A percentile compares a stretch with the other conserved stretches of the same genome.
phyloP scores from a whole-genome alignment of 2,113 vertebrate species.

The Apodemus speciosus region DNA sequence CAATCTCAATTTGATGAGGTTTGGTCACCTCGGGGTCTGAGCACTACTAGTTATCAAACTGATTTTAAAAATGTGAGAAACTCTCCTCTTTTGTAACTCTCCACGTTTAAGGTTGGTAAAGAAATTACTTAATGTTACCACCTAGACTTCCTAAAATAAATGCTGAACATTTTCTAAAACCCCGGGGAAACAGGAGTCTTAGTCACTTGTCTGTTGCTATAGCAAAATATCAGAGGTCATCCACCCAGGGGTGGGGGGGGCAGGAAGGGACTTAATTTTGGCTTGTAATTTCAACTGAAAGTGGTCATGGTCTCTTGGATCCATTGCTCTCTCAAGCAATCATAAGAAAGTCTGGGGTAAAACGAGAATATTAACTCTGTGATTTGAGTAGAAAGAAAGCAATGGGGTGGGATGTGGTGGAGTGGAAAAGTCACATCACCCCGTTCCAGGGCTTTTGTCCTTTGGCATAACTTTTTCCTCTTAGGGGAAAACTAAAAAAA shows the following conservation, averaged over 20 bases:
- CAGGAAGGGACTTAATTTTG: background rate
- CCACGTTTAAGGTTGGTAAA: background rate
- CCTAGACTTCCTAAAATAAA: background rate
- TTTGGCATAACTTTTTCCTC: background rate
- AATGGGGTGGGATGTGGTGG: rapidly evolving
- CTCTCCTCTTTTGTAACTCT: background rate
- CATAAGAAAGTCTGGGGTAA: background rate
- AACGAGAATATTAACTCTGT: background rate
- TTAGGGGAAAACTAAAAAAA: too few relatives aligned
- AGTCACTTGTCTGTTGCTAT: background rate
- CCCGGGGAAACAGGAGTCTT: background rate
- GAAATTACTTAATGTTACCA: background rate
- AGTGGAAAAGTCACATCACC: too few relatives aligned
- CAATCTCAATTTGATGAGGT: background rate
- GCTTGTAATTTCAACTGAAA: background rate
- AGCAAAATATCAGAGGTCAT: background rate
- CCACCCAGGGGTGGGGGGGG: background rate
- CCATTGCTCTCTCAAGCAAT: background rate
- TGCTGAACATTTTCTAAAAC: background rate
- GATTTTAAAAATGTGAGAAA: background rate
- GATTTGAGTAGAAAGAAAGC: background rate
- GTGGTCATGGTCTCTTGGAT: background rate
- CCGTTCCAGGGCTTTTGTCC: background rate
- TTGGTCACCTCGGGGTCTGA: background rate
- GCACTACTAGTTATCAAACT: background rate